These are phyloP conservation scores for Leistus spinibarbis DNA, from an alignment of 2,888 invertebrate species.

Conservation along the genomic window DNA sequence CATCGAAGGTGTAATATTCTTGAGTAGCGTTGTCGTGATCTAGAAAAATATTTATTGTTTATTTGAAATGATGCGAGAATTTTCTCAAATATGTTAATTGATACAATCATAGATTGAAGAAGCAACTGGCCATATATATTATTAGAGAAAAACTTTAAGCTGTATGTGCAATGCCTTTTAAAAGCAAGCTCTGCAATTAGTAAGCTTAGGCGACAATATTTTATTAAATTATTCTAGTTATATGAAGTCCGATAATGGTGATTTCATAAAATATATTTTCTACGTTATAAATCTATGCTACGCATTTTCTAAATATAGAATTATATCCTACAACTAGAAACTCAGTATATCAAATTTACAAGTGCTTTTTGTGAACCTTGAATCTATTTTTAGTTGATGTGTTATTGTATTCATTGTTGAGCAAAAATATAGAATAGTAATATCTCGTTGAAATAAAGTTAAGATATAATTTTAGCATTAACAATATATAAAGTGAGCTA, in stretches of 20 bases:
- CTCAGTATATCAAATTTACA: neutral
- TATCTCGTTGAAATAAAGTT: neutral
- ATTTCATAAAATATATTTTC: neutral
- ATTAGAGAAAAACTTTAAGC: no score
- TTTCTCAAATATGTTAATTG: no score
- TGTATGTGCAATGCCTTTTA: no score
- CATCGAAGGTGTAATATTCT: slow-evolving; percentile 65
- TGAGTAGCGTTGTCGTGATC: slow-evolving; percentile 18
- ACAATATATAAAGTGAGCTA: no score
- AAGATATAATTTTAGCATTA: neutral
- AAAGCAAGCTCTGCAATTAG: no score
- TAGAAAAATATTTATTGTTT: neutral
- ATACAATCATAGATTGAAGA: no score
- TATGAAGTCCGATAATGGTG: neutral
- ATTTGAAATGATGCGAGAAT: neutral
- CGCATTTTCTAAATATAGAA: neutral
- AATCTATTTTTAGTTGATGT: neutral
- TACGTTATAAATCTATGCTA: neutral
- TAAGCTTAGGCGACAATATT: no score
- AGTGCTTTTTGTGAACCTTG: neutral
- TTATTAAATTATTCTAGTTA: no score
- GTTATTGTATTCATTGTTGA: neutral
- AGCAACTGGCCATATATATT: no score
- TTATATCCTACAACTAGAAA: no score
- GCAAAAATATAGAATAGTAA: neutral